phyloP scores from a whole-genome alignment of 1,140 invertebrate genomes.

The Monochamus saltuarius region DNA sequence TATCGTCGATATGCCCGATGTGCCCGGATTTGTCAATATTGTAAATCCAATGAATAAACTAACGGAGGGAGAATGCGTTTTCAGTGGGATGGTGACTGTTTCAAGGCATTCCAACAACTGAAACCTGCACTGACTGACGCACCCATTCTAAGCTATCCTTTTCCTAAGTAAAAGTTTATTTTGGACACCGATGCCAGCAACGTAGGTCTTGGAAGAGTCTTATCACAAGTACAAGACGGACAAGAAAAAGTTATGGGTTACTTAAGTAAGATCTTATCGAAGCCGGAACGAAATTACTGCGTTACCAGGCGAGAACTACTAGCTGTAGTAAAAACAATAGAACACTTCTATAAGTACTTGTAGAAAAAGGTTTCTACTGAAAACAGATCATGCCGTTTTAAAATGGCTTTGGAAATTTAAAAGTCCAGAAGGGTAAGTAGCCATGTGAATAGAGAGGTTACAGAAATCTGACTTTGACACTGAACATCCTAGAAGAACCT shows the following conservation, averaged over 20 bases:
- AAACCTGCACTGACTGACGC: no score
- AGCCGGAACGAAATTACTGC: conserved; percentile 44
- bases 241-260: conserved; percentile 38
- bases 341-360: conserved; percentile 35
- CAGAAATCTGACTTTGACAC: conserved; percentile 37
- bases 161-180: conserved; percentile 24
- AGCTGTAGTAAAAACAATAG: conserved; percentile 32
- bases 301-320: conserved; percentile 37
- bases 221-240: conserved; percentile 33
- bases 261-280: conserved; percentile 43
- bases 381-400: conserved; percentile 40
- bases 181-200: conserved; percentile 36
- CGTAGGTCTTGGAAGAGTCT: conserved; percentile 24
- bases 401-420: conserved; percentile 44
- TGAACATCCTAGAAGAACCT: conserved; percentile 28
- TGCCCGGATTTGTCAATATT: conserved; percentile 33
- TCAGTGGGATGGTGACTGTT: conserved; percentile 17
- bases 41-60: conserved; percentile 32
- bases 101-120: conserved; percentile 2
- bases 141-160: conserved; percentile 12
- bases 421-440: conserved; percentile 35
- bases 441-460: conserved; percentile 34
- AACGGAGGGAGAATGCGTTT: conserved; percentile 13
- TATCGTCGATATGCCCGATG: conserved; percentile 37
- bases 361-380: conserved; percentile 25